Evolutionary conservation across 2,888 invertebrate species (phyloP).

Genomic region (Rhingia campestris): DNA sequence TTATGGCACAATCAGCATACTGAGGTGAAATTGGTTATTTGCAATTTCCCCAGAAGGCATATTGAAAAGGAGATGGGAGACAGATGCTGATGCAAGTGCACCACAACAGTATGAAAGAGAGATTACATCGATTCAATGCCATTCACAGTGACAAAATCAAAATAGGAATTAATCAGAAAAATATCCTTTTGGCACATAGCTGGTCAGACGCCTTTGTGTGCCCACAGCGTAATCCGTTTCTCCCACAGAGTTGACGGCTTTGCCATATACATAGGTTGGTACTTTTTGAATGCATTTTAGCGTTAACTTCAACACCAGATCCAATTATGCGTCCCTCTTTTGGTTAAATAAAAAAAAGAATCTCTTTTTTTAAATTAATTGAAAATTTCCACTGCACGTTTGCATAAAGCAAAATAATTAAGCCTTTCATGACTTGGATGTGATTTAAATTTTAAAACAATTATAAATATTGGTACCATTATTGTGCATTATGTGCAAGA

Average conservation of each 20-base stretch:
- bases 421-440: conserved; percentile 11
- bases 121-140: conserved; percentile 61
- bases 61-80: conserved; percentile 5
- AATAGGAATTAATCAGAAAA: conserved; percentile 73
- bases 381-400: conserved; percentile 53
- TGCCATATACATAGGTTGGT: conserved; percentile 51
- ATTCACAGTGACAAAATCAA: conserved; percentile 65
- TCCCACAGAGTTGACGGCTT: conserved; percentile 45
- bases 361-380: conserved; percentile 67
- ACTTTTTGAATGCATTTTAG: conserved; percentile 81
- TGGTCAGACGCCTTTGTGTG: conserved; percentile 32
- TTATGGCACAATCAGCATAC: conserved; percentile 44
- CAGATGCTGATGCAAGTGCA: not conserved
- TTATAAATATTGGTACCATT: too few relatives aligned
- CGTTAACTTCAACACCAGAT: conserved; percentile 82
- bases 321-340: conserved; percentile 78
- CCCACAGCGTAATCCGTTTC: conserved; percentile 60
- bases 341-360: conserved; percentile 20
- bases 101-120: conserved; percentile 8
- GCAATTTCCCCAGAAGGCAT: conserved; percentile 36
- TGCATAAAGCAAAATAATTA: conserved; percentile 60
- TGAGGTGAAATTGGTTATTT: conserved; percentile 51
- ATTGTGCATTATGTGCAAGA: too few relatives aligned
- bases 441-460: conserved; percentile 20
- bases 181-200: conserved; percentile 51